A percentile compares a stretch with the other conserved stretches of the same genome.
phyloP scores from a whole-genome alignment of 2,113 vertebrate species.

The Dipodomys stephensi region DNA sequence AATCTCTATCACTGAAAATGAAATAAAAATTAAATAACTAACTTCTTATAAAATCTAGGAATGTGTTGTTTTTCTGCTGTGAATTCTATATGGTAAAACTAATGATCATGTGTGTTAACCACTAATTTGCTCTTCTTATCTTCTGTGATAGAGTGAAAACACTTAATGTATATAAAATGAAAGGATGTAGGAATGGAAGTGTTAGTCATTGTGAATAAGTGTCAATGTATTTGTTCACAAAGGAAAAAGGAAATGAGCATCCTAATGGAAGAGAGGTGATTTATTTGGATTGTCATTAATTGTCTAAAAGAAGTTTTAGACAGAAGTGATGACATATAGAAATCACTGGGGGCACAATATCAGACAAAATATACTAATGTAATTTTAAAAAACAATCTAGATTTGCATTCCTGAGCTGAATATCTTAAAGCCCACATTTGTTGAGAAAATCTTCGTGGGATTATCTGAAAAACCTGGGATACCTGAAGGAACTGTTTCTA shows the following conservation, averaged over 20 bases:
- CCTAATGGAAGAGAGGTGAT: not conserved
- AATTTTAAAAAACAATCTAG: not conserved
- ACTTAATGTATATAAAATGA: not conserved
- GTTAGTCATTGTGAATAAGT: not conserved
- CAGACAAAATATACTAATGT: not conserved
- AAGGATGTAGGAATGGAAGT: not conserved
- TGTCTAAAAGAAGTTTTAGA: not conserved
- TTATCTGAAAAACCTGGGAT: not conserved
- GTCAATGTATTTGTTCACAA: not conserved
- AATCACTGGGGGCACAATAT: not conserved
- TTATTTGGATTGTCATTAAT: not conserved
- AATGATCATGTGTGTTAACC: not conserved
- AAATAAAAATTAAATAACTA: too few species aligned
- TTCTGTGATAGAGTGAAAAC: not conserved
- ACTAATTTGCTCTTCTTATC: not conserved
- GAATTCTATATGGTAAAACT: not conserved
- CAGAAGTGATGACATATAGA: not conserved
- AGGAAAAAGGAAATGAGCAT: not conserved
- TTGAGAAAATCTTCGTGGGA: fast-evolving
- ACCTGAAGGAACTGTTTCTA: not conserved
- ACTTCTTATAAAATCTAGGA: not conserved
- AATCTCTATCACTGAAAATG: not conserved
- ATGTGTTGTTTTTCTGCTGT: not conserved
- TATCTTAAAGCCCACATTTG: not conserved
- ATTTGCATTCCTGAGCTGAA: not conserved